Conservation (phyloP, 2,797 vertebrate species). For the Gymnoscopelus microlampas region DNA sequence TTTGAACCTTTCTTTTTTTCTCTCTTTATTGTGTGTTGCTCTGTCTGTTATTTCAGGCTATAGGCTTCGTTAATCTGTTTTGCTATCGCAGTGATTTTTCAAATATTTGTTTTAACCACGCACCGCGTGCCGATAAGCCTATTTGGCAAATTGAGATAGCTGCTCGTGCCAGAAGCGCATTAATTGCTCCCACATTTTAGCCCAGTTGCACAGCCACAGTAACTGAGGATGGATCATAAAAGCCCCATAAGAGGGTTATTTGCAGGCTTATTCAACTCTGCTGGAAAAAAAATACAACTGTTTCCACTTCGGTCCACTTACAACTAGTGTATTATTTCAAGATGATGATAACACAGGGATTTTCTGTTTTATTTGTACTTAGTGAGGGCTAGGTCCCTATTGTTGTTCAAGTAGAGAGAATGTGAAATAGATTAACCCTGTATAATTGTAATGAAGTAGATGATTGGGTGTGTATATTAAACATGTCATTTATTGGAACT, state of each 20-base stretch:
- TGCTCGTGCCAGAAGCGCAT: conserved; percentile 78
- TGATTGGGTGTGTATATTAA: no score
- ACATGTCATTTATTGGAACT: no score
- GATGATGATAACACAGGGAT: conserved; percentile 3
- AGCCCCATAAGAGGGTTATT: conserved; percentile 56
- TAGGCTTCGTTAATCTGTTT: conserved; percentile 53
- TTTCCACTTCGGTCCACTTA: conserved; percentile 44
- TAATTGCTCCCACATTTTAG: conserved; percentile 85
- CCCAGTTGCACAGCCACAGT: conserved; percentile 65
- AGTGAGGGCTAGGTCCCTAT: no score
- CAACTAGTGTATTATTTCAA: conserved; percentile 20
- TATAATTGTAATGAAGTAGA: no score
- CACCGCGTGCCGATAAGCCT: conserved; percentile 82
- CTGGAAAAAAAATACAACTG: conserved; percentile 50
- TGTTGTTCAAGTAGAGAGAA: not conserved
- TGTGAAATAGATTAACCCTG: not conserved
- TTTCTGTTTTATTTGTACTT: not conserved
- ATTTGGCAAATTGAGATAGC: conserved; percentile 80
- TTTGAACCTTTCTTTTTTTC: not conserved
- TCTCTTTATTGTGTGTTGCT: not conserved
- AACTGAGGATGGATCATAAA: conserved; percentile 68
- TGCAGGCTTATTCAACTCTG: conserved; percentile 59
- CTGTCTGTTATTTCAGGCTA: conserved; percentile 58
- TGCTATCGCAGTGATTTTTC: conserved; percentile 64
- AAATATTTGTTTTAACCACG: conserved; percentile 77